Evolutionary conservation across 1,140 invertebrate species (phyloP).

Genomic region (Zaprionus africanus): DNA sequence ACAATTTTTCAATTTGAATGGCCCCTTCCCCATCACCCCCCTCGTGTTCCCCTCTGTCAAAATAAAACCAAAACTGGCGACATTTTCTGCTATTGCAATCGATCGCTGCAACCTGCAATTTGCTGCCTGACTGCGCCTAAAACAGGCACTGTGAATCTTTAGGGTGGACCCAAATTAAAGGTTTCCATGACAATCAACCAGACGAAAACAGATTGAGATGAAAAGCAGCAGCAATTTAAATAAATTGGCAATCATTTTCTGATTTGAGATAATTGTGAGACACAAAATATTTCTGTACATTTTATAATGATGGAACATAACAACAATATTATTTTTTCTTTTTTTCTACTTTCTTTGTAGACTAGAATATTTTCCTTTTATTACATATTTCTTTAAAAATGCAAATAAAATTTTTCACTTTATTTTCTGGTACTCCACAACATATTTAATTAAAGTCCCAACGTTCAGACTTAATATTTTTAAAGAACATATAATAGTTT

Average conservation of each 20-base stretch:
- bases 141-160: constrained; percentile 8
- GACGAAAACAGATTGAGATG: neutral
- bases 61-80: constrained; percentile 14
- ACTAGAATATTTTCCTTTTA: no score
- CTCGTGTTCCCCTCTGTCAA: neutral
- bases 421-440: no score
- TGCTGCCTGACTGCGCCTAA: constrained; percentile 66
- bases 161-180: constrained; percentile 1
- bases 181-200: neutral
- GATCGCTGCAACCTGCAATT: constrained; percentile 75
- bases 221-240: neutral
- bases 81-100: constrained; percentile 47
- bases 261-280: no score
- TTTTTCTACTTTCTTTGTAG: no score
- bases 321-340: no score
- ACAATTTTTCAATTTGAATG: constrained; percentile 82
- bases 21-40: neutral
- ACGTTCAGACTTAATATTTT: no score
- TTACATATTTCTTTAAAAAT: no score
- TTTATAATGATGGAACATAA: no score
- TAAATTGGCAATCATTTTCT: neutral
- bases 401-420: no score
- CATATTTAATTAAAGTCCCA: no score
- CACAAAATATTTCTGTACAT: no score
- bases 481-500: no score